Percentiles rank a stretch among this genome's conserved stretches.
Evolutionary conservation across 1,140 invertebrate species (phyloP).

Genomic region (Stegodyphus dumicola): DNA sequence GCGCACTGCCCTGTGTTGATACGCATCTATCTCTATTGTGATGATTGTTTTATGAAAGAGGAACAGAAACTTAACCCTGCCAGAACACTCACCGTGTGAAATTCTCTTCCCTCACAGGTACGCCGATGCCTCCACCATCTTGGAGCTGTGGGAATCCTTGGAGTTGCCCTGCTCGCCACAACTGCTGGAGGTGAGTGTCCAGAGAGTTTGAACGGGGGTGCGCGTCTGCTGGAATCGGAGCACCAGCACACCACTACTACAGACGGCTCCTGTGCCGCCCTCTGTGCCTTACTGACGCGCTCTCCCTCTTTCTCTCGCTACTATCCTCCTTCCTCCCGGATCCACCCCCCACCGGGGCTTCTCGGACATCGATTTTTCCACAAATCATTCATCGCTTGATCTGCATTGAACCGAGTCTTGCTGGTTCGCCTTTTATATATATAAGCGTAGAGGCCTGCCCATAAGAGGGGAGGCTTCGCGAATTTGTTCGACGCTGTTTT

Average conservation of each 20-base stretch:
- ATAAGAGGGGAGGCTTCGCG: not conserved
- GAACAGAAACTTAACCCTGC: not conserved
- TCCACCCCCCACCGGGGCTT: not conserved
- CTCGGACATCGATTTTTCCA: slow-evolving; percentile 58
- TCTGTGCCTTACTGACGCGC: slow-evolving; percentile 16
- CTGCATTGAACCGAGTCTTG: slow-evolving; percentile 38
- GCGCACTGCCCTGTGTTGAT: not conserved
- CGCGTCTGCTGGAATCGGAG: not conserved
- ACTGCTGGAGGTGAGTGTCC: slow-evolving; percentile 43
- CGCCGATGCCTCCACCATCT: slow-evolving; percentile 71
- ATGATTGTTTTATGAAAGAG: not conserved
- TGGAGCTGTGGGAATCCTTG: slow-evolving; percentile 80
- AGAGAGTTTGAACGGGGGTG: not conserved
- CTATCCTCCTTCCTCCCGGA: not conserved
- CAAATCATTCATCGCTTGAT: slow-evolving; percentile 56
- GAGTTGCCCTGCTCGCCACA: slow-evolving; percentile 71
- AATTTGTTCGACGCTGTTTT: slow-evolving; percentile 45
- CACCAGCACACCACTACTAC: not conserved
- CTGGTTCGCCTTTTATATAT: not conserved
- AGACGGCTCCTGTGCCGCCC: slow-evolving; percentile 3
- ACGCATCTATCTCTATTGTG: not conserved
- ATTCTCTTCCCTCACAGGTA: slow-evolving; percentile 64
- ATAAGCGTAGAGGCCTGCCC: not conserved
- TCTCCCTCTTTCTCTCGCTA: not conserved
- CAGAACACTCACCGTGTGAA: not conserved